Percentiles rank a stretch among this genome's conserved stretches.
These are phyloP conservation scores for Volucella zonaria DNA, from an alignment of 2,888 invertebrate genomes.

Conservation along the genomic window DNA sequence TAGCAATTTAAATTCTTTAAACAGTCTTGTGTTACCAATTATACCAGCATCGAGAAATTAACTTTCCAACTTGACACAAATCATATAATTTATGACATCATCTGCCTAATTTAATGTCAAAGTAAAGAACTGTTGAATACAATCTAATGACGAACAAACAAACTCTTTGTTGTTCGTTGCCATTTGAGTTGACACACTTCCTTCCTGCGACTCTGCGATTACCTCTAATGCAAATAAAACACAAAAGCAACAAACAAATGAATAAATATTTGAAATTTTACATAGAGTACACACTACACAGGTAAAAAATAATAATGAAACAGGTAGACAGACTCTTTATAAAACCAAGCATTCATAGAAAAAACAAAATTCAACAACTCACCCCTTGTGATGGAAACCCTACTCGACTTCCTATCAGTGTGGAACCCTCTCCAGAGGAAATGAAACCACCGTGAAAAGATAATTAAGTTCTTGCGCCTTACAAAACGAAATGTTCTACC, in stretches of 20 bases:
- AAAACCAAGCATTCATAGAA: neutral
- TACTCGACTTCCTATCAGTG: neutral
- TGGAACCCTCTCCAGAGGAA: neutral
- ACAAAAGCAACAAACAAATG: constrained; percentile 16
- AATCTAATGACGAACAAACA: constrained; percentile 19
- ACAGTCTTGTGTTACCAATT: constrained; percentile 43
- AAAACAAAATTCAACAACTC: neutral
- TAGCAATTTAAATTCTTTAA: constrained; percentile 10
- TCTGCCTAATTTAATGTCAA: constrained; percentile 30
- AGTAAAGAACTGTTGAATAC: constrained; percentile 24
- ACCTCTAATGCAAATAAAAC: constrained; percentile 9
- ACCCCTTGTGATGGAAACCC: neutral
- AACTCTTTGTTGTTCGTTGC: constrained; percentile 24
- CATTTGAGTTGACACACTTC: constrained; percentile 48
- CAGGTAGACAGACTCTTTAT: constrained; percentile 1
- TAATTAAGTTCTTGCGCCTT: constrained; percentile 37
- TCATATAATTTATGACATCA: constrained; percentile 54
- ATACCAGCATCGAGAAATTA: constrained; percentile 18
- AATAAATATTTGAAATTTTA: neutral
- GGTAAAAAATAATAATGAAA: neutral
- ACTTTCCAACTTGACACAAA: constrained; percentile 32
- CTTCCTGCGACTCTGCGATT: constrained; percentile 16
- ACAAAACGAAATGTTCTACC: constrained; percentile 26
- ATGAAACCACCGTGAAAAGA: neutral
- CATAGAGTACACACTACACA: too few species aligned